Evolutionary conservation across 2,113 vertebrate species (phyloP).

Genomic region (Colius striatus): DNA sequence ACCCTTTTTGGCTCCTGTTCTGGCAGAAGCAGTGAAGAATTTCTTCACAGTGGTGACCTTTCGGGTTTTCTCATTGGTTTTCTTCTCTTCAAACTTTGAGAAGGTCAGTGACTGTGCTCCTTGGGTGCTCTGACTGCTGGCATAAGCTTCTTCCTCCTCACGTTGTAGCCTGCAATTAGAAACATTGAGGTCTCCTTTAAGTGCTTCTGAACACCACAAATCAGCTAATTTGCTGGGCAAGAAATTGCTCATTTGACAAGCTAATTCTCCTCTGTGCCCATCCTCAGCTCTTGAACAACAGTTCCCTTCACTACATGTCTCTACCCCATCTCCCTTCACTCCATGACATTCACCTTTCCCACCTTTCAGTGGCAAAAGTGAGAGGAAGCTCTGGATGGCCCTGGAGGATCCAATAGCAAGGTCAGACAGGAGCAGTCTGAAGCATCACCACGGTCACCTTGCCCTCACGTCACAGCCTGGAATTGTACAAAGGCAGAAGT

Average conservation of each 20-base stretch:
- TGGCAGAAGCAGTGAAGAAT: constrained; percentile 95
- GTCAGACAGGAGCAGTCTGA: neutral
- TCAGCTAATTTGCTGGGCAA: neutral
- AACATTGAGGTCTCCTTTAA: neutral
- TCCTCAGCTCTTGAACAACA: neutral
- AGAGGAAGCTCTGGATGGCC: neutral
- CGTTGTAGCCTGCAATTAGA: constrained; percentile 85
- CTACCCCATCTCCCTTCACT: neutral
- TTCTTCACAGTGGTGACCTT: constrained; percentile 98
- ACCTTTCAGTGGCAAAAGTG: neutral
- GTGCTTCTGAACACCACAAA: neutral
- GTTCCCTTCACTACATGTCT: neutral
- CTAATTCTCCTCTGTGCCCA: neutral
- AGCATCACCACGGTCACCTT: neutral
- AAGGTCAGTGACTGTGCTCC: constrained; percentile 87
- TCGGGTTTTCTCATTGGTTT: constrained; percentile 95
- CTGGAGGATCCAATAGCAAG: neutral
- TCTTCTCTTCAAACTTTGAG: constrained; percentile 98
- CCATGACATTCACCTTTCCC: neutral
- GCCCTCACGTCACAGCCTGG: neutral
- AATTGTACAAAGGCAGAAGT: neutral
- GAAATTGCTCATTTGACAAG: neutral
- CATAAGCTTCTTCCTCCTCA: constrained; percentile 95
- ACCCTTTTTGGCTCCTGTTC: constrained; percentile 92
- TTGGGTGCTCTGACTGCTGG: constrained; percentile 86